Evolutionary conservation across 92 coral and sea anemone species (phyloP), one percentile per base, ranked within the genome.

Genomic region (Scolanthus callimorphus): DNA sequence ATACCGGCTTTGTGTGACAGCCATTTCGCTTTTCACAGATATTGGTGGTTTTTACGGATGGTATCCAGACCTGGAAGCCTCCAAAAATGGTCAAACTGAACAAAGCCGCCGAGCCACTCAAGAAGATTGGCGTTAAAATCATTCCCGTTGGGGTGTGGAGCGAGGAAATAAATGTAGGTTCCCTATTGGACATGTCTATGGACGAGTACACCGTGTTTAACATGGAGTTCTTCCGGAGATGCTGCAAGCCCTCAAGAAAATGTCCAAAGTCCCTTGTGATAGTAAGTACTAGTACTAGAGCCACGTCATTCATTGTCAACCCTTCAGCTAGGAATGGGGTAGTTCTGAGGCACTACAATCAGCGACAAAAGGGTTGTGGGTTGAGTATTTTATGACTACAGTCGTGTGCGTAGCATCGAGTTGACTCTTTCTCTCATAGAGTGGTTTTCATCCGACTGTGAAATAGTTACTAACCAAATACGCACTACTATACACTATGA

Each of bases 11-110:
- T n/a, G n/a, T n/a, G n/a, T n/a, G n/a, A n/a, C n/a, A n/a, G n/a
- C n/a, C n/a, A n/a, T n/a, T n/a, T n/a, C n/a, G n/a, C n/a, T n/a
- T n/a, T n/a, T n/a, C n/a, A n/a, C n/a, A 84, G 90, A 59, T 84
- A 21, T 77, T 84, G 29, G 57, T 84, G 19, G 82, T 78, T 3
- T 84, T 84, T 52, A 84, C 85, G 20, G 90, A 84, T 53, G 90
- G 90, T 2, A 67, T 49, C 27, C 90, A 84, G 58, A 84, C 90
- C 11, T 78, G 90, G 85, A 73, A 65, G 6, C 85, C 87, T 1
- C 38, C 59, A 3, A 67, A 46, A 19, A 84, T 78, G 85, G 66
- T 67, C 6, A 81, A 65, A 50, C 67, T 84, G 22, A 60, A 25
- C 27, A 73, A 67, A 25, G 73, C 76, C n/a, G 52, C 85, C 11